Evolutionary conservation across 2,113 vertebrate genomes (phyloP), one percentile per base, ranked within the genome.

Genomic region (Pycnonotus jocosus): DNA sequence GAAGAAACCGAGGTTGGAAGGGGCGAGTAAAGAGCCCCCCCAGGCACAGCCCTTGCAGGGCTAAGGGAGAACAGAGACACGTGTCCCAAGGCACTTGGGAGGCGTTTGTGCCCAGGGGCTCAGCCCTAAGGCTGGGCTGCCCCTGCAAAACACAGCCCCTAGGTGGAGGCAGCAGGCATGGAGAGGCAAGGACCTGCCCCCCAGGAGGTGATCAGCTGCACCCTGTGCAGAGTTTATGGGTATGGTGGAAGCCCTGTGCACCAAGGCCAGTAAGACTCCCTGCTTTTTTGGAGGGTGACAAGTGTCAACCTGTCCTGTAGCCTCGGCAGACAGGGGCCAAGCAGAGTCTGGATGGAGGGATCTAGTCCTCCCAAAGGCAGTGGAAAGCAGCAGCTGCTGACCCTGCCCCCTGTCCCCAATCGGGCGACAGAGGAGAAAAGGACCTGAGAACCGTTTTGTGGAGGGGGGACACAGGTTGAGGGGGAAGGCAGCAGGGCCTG

Each of bases 331-430:
- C 0, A 54, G 56, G 20, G 56, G 24, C 42, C 3, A 2, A 64
- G 83, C 80, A 77, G 62, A 82, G 40, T n/a, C 54, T 6, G 15
- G 47, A 28, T n/a, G 21, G 50, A 79, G 42, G 10, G 17, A 30
- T 27, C 12, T 28, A 60, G 6, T 62, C 12, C 58, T 71, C 57
- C 18, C 12, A 68, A 81, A 93, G 89, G 93, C 95, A 96, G 93
- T 91, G 95, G 72, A 92, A 95, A 92, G 84, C 93, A 95, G 95
- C 93, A 91, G 77, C 77, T 84, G 91, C 83, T 81, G 86, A 81
- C 35, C 33, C 82, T 27, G 1, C 3, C 66, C 66, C n/a, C n/a
- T 38, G 38, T 44, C 89, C 86, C 89, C 71, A 37, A 4, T 21
- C 0, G 0, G 23, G 61, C 47, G 4, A 80, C 1, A 0, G 92